Evolutionary conservation across 2,888 invertebrate genomes (phyloP).

Genomic region (Thelaira solivaga): DNA sequence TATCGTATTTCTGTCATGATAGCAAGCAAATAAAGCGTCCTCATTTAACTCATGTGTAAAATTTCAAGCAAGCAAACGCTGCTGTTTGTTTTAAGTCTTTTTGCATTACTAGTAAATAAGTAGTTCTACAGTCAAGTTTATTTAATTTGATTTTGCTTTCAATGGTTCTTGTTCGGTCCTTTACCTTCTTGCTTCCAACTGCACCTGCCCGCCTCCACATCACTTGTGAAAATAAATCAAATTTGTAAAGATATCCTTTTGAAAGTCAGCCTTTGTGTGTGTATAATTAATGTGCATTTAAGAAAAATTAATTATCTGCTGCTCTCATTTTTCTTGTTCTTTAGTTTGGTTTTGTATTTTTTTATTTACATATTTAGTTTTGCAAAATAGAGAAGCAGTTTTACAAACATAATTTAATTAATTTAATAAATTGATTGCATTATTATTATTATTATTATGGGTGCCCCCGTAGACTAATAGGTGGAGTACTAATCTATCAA

Average conservation of each 20-base stretch:
- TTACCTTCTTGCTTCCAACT: background rate
- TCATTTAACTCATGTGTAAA: conserved; percentile 31
- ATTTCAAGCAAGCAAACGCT: conserved; percentile 42
- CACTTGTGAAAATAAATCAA: background rate
- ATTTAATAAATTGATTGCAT: no score
- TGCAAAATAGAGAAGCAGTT: no score
- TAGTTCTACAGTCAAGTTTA: conserved; percentile 27
- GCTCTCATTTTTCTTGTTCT: background rate
- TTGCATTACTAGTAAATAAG: background rate
- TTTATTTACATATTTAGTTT: no score
- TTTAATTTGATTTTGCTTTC: conserved; percentile 29
- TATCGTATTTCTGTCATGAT: conserved; percentile 42
- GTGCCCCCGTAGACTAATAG: no score
- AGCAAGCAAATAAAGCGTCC: conserved; percentile 36
- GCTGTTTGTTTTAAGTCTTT: conserved; percentile 49
- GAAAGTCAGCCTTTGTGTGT: background rate
- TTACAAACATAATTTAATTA: no score
- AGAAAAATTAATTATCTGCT: background rate
- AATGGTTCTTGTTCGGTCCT: background rate
- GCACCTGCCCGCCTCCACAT: no score
- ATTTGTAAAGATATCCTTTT: conserved; percentile 16
- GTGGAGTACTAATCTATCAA: no score
- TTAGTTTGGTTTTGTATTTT: no score
- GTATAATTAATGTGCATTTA: conserved; percentile 2
- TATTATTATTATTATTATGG: no score